Evolutionary conservation across 35 echinoderm and acorn worm genomes (phyloP).

Genomic region (Holothuria glaberrima): DNA sequence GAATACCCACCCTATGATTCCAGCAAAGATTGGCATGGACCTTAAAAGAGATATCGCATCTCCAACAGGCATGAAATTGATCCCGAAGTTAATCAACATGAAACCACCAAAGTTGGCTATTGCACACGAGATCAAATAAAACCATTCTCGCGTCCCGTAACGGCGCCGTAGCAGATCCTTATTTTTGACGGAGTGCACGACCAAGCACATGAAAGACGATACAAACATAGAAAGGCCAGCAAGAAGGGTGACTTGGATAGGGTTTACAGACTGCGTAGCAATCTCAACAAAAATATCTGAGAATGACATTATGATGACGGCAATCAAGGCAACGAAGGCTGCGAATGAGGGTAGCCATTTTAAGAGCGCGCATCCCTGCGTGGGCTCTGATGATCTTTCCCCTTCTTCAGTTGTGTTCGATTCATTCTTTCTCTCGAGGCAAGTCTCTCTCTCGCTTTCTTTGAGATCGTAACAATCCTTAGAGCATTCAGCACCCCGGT

Average conservation of each 20-base stretch:
- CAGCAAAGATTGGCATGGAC: no score
- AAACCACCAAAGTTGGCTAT: background rate
- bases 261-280: background rate
- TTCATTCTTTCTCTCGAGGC: no score
- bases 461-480: no score
- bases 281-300: slow-evolving; percentile 19
- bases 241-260: slow-evolving; percentile 11
- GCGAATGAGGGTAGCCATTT: slow-evolving; percentile 8
- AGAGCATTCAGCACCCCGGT: no score
- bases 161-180: background rate
- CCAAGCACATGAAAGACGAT: background rate
- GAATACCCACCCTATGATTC: slow-evolving; percentile 35
- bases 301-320: slow-evolving; percentile 32
- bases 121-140: slow-evolving; percentile 4
- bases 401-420: no score
- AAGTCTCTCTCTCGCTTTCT: no score
- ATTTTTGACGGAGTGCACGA: slow-evolving; percentile 19
- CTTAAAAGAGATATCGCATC: slow-evolving; percentile 8
- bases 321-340: background rate
- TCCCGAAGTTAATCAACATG: background rate
- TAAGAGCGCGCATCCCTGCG: no score
- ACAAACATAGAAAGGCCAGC: background rate
- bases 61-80: slow-evolving; percentile 15
- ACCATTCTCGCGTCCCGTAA: background rate
- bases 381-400: no score